Percentiles rank a stretch among this genome's conserved stretches.
phyloP scores from a whole-genome alignment of 2,888 invertebrate species.

The Punctoribates punctum region DNA sequence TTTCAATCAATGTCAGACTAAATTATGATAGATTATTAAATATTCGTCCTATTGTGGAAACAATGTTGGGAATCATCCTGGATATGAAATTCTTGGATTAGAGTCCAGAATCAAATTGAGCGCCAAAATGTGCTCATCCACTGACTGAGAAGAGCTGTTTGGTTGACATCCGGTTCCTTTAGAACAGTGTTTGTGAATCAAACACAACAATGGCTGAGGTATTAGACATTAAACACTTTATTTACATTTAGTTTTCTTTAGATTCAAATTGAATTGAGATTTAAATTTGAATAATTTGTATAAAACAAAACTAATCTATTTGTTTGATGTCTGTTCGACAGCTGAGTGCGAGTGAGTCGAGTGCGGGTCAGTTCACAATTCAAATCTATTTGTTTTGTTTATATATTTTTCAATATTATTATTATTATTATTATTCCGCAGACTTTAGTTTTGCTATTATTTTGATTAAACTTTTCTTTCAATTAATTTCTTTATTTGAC shows the following conservation, averaged over 20 bases:
- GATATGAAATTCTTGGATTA: too few species aligned
- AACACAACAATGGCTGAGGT: neutral
- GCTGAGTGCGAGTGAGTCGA: conserved; percentile 45
- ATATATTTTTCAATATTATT: neutral
- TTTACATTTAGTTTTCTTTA: neutral
- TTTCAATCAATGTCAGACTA: too few species aligned
- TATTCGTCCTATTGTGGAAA: too few species aligned
- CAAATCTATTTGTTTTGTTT: conserved; percentile 37
- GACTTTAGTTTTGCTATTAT: neutral
- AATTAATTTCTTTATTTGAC: neutral
- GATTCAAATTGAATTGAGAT: too few species aligned
- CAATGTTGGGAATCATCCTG: too few species aligned
- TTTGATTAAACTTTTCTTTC: neutral
- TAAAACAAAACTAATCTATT: neutral
- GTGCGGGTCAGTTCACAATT: conserved; percentile 43
- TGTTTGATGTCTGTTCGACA: conserved; percentile 24
- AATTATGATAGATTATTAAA: too few species aligned
- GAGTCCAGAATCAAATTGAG: too few species aligned
- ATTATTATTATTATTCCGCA: conserved; percentile 6
- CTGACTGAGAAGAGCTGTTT: too few species aligned
- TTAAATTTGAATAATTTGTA: too few species aligned
- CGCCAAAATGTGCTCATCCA: too few species aligned
- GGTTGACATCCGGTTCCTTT: neutral
- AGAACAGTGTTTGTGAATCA: neutral
- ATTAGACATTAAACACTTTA: neutral